These are phyloP conservation scores for Zaprionus vittiger DNA, from an alignment of 1,140 invertebrate genomes.

Conservation along the genomic window DNA sequence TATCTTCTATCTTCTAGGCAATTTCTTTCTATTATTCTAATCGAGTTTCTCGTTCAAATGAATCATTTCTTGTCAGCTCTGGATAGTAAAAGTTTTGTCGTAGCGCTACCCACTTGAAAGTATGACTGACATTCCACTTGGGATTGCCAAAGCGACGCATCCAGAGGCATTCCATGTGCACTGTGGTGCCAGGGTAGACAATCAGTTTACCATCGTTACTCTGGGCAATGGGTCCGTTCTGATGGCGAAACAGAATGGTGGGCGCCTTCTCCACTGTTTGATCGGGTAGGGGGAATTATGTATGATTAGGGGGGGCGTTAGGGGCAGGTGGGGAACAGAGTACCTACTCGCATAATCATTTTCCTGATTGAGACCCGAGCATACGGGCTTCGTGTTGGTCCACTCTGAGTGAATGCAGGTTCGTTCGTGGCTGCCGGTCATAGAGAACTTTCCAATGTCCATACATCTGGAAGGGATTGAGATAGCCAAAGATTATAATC, in stretches of 20 bases:
- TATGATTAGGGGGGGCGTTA: not conserved
- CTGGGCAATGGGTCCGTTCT: constrained; percentile 92
- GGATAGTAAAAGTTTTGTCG: not conserved
- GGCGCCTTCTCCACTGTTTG: constrained; percentile 92
- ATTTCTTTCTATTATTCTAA: not conserved
- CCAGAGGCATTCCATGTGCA: constrained; percentile 95
- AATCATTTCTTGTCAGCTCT: not conserved
- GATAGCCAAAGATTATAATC: not conserved
- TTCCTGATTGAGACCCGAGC: constrained; percentile 92
- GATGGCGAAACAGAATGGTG: constrained; percentile 92
- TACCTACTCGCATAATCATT: constrained; percentile 92
- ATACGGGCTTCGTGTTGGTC: constrained; percentile 91
- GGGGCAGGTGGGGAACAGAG: not conserved
- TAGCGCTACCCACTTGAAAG: constrained; percentile 85
- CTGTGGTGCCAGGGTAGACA: constrained; percentile 92
- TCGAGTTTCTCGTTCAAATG: not conserved
- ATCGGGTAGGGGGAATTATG: not conserved
- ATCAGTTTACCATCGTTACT: constrained; percentile 93
- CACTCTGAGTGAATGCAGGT: constrained; percentile 91
- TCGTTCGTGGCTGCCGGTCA: constrained; percentile 87
- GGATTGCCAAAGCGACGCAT: constrained; percentile 92
- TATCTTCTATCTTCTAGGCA: not conserved
- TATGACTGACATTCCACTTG: constrained; percentile 91
- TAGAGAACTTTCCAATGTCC: constrained; percentile 91
- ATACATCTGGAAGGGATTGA: constrained; percentile 87